A percentile compares a stretch with the other conserved stretches of the same genome.
phyloP scores from a whole-genome alignment of 2,113 vertebrate genomes.

The Dromaius novaehollandiae region DNA sequence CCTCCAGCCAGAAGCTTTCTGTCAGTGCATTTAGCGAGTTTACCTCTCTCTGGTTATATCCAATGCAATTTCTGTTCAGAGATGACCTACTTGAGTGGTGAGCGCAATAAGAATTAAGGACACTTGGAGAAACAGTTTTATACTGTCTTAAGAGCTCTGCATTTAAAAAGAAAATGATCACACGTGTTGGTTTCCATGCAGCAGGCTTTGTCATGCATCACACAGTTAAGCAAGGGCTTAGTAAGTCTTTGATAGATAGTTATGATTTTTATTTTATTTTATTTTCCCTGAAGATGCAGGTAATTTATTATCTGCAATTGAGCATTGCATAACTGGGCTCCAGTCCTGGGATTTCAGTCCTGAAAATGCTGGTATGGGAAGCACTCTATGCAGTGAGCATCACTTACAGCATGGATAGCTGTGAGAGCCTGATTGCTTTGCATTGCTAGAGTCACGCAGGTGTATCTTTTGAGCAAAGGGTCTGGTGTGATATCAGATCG shows the following conservation, averaged over 20 bases:
- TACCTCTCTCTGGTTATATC: slow-evolving; percentile 48
- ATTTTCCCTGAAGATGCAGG: not conserved
- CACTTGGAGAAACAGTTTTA: not conserved
- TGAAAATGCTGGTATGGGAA: not conserved
- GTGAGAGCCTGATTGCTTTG: not conserved
- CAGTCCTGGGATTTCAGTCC: not conserved
- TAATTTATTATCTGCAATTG: not conserved
- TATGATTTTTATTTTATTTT: not conserved
- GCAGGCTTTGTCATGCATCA: slow-evolving; percentile 22
- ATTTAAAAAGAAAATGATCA: not conserved
- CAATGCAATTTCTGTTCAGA: slow-evolving; percentile 32
- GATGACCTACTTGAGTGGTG: slow-evolving; percentile 35
- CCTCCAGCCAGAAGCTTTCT: slow-evolving; percentile 55
- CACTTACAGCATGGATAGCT: not conserved
- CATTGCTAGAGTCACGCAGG: no score
- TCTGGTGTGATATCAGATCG: not conserved
- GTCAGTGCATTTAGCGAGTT: slow-evolving; percentile 77
- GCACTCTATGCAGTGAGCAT: not conserved
- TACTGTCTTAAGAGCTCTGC: slow-evolving; percentile 28
- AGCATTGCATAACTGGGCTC: not conserved
- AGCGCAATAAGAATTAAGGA: slow-evolving; percentile 34
- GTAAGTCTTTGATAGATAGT: not conserved
- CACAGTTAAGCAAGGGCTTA: not conserved
- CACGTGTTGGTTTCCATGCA: slow-evolving; percentile 25
- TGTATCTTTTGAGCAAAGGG: not conserved